Conservation (phyloP, 2,888 invertebrate species). For the Romanomermis culicivorax region DNA sequence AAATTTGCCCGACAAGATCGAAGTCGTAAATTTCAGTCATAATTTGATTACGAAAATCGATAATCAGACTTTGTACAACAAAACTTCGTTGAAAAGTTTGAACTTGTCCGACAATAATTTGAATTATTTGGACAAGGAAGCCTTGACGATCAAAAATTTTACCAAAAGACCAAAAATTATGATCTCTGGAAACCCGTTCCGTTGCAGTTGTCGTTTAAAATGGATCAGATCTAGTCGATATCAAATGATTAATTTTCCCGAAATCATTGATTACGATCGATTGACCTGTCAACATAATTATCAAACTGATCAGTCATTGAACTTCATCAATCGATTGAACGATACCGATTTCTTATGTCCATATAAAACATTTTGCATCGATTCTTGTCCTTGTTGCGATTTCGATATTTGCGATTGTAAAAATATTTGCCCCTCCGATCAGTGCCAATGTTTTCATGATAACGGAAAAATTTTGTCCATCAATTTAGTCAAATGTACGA, state of each 20-base stretch:
- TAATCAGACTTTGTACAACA: background rate
- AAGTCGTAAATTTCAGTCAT: conserved; percentile 9
- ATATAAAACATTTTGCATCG: conserved; percentile 62
- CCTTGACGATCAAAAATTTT: background rate
- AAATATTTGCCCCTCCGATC: conserved; percentile 57
- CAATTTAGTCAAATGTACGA: conserved; percentile 29
- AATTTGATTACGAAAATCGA: conserved; percentile 8
- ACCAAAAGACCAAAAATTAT: conserved; percentile 49
- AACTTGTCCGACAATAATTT: conserved; percentile 10
- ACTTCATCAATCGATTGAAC: no score
- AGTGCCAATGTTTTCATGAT: conserved; percentile 70
- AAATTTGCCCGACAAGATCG: conserved; percentile 5
- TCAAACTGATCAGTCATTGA: no score
- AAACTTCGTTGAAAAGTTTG: conserved; percentile 2
- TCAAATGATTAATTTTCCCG: no score
- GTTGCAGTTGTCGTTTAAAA: no score
- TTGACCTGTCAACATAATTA: no score
- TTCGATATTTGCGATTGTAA: conserved; percentile 78
- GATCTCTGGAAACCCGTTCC: no score
- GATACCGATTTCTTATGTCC: conserved; percentile 47
- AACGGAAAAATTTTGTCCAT: conserved; percentile 48
- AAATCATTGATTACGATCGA: no score
- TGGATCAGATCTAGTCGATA: no score
- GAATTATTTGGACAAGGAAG: background rate
- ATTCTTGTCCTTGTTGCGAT: conserved; percentile 67